These are phyloP conservation scores for Nesidiocoris tenuis DNA, from an alignment of 2,888 invertebrate species.

Conservation along the genomic window DNA sequence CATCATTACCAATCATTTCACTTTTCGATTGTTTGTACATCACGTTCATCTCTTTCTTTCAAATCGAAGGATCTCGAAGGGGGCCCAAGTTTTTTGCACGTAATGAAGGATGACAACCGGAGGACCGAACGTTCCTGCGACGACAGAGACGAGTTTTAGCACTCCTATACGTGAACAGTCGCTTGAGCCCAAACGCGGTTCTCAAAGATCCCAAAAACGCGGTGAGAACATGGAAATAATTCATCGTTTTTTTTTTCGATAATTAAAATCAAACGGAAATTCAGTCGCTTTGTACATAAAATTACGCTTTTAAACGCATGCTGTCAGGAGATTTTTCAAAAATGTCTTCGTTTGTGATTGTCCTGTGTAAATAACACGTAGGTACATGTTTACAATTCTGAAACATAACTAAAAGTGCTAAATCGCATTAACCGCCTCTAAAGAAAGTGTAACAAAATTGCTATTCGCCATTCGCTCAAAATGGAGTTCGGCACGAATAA, in stretches of 20 bases:
- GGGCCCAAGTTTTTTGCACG: slow-evolving; percentile 19
- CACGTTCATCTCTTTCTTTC: background rate
- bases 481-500: too few species aligned
- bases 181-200: slow-evolving; percentile 4
- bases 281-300: background rate
- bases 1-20: too few species aligned
- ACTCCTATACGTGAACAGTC: slow-evolving; percentile 35
- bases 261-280: background rate
- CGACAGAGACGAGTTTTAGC: slow-evolving; percentile 34
- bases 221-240: slow-evolving; percentile 9
- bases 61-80: background rate
- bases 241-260: background rate
- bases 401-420: too few species aligned
- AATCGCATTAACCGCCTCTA: too few species aligned
- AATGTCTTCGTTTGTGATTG: too few species aligned
- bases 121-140: slow-evolving; percentile 1
- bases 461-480: too few species aligned
- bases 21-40: background rate
- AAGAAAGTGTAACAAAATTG: too few species aligned
- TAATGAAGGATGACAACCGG: slow-evolving; percentile 33
- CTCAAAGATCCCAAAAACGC: slow-evolving; percentile 13
- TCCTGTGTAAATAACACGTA: too few species aligned
- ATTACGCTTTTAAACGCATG: background rate
- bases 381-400: too few species aligned
- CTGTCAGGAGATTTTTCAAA: too few species aligned